Percentiles rank a stretch among this genome's conserved stretches.
Conservation (phyloP, 2,113 vertebrate species). For the Ranitomeya imitator region DNA sequence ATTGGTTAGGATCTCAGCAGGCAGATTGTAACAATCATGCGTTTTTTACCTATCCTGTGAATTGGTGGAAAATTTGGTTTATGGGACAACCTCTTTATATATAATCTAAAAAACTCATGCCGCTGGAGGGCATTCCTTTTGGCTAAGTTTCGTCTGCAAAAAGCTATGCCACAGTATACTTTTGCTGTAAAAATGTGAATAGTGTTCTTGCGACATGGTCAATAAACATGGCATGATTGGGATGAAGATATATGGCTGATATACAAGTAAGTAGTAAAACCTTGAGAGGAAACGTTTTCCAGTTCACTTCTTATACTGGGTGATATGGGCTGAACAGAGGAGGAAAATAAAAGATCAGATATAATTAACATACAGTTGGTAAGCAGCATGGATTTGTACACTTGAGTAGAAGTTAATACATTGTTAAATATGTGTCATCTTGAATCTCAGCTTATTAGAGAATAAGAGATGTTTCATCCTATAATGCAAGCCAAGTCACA, state of each 20-base stretch:
- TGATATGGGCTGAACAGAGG: background rate
- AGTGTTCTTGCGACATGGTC: background rate
- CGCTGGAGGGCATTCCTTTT: background rate
- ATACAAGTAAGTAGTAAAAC: background rate
- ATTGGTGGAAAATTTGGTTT: no score
- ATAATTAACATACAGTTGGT: slow-evolving; percentile 48
- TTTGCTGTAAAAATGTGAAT: background rate
- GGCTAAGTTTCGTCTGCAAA: background rate
- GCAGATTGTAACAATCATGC: no score
- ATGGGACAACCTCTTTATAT: no score
- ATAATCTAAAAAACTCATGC: background rate
- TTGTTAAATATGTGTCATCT: slow-evolving; percentile 39
- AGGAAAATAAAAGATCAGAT: slow-evolving; percentile 12
- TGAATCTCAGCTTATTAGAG: slow-evolving; percentile 37
- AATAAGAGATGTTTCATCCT: slow-evolving; percentile 30
- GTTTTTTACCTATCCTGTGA: no score
- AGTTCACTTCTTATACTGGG: background rate
- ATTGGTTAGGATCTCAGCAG: no score
- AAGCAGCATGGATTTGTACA: slow-evolving; percentile 46
- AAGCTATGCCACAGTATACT: background rate
- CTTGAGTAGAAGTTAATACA: slow-evolving; percentile 42
- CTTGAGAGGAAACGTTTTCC: background rate
- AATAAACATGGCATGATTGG: background rate
- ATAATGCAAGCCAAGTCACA: slow-evolving; percentile 34
- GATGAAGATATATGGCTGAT: background rate